These are phyloP conservation scores for Hyphantria cunea DNA, from an alignment of 1,140 invertebrate genomes.

Conservation along the genomic window DNA sequence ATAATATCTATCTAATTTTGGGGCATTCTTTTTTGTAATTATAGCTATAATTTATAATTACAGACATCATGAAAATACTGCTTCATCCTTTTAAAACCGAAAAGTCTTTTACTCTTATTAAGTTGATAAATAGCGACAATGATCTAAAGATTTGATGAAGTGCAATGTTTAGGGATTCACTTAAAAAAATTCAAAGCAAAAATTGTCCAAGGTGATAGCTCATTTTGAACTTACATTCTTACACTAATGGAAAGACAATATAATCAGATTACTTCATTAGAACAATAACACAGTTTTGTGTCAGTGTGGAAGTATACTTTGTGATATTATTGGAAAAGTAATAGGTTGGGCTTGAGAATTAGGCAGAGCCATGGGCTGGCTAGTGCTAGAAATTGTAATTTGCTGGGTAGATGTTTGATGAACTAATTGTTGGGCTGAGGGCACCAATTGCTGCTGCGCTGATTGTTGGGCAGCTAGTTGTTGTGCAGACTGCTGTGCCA, in stretches of 20 bases:
- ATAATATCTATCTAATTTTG: constrained; percentile 4
- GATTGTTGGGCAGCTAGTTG: constrained; percentile 69
- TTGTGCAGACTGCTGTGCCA: constrained; percentile 60
- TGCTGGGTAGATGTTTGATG: constrained; percentile 75
- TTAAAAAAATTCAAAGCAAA: not conserved
- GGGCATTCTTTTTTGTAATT: not conserved
- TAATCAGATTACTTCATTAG: constrained; percentile 4
- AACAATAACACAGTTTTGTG: not conserved
- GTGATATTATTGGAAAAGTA: constrained; percentile 76
- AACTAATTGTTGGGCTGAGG: constrained; percentile 62
- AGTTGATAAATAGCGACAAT: not conserved
- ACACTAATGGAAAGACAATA: not conserved
- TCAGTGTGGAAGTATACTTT: constrained; percentile 74
- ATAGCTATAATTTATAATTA: constrained; percentile 12
- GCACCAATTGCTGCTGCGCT: constrained; percentile 61
- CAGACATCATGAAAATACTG: constrained; percentile 32
- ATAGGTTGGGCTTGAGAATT: constrained; percentile 72
- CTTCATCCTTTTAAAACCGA: constrained; percentile 1
- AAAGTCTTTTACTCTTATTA: not conserved
- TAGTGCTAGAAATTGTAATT: constrained; percentile 74
- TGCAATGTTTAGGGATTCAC: not conserved
- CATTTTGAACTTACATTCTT: not conserved
- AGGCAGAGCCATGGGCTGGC: constrained; percentile 71
- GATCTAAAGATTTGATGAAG: not conserved
- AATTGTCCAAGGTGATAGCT: not conserved